A percentile compares a stretch with the other conserved stretches of the same genome.
These are phyloP conservation scores for Ditylenchus dipsaci DNA, from an alignment of 1,140 invertebrate species.

Conservation along the genomic window DNA sequence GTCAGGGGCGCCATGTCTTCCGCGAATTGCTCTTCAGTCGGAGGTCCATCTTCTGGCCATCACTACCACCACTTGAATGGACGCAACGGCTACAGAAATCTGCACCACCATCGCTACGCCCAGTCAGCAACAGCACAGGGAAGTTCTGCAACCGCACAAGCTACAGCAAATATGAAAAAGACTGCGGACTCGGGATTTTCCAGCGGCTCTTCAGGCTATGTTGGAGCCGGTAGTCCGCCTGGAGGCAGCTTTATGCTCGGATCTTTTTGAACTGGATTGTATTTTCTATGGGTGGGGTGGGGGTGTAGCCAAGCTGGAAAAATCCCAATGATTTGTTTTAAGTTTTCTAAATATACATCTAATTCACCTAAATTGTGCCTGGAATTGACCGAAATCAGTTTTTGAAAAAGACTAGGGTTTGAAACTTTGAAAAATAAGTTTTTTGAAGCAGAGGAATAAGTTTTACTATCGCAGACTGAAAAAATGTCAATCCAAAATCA, in stretches of 20 bases:
- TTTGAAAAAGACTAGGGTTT: too few species aligned
- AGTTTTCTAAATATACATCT: too few species aligned
- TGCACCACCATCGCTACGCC: not conserved
- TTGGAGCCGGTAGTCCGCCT: conserved; percentile 14
- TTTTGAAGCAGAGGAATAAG: too few species aligned
- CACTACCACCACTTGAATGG: conserved; percentile 13
- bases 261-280: conserved; percentile 16
- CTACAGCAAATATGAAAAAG: conserved; percentile 9
- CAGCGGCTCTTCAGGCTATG: conserved; percentile 38
- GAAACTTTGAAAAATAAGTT: too few species aligned
- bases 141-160: not conserved
- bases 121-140: not conserved
- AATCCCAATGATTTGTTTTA: too few species aligned
- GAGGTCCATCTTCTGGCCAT: not conserved
- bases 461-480: too few species aligned
- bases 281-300: too few species aligned
- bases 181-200: conserved; percentile 36
- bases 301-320: too few species aligned
- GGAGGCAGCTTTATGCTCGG: conserved; percentile 31
- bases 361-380: too few species aligned
- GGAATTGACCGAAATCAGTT: too few species aligned
- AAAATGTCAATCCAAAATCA: too few species aligned
- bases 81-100: not conserved
- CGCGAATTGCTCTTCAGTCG: not conserved
- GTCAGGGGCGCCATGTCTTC: conserved; percentile 8